phyloP scores from a whole-genome alignment of 2,888 invertebrate genomes.

The Caenorhabditis wallacei region DNA sequence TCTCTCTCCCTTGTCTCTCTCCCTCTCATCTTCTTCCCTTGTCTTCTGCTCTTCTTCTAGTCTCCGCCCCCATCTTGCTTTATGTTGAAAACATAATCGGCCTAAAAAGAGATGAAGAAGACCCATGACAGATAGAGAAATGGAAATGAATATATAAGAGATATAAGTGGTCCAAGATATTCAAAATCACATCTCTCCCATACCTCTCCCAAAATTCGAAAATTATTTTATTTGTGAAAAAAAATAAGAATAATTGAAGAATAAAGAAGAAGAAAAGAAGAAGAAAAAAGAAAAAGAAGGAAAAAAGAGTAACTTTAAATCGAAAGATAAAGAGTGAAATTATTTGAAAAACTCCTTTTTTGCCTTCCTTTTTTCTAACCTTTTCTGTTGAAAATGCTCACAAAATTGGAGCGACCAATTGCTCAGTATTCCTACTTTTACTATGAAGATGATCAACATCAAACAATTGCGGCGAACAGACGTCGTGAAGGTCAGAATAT shows the following conservation, averaged over 20 bases:
- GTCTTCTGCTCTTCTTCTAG: conserved; percentile 2
- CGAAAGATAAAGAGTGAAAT: conserved; percentile 29
- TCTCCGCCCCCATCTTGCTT: conserved; percentile 21
- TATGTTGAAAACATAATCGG: conserved; percentile 59
- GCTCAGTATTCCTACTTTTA: conserved; percentile 40
- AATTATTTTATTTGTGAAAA: background rate
- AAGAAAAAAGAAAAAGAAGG: conserved; percentile 4
- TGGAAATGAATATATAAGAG: conserved; percentile 26
- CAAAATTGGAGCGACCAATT: conserved; percentile 54
- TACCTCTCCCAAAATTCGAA: conserved; percentile 4
- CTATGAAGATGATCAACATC: conserved; percentile 7
- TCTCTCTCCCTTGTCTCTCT: background rate
- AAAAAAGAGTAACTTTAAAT: conserved; percentile 13
- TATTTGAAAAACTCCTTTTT: background rate
- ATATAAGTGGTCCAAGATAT: background rate
- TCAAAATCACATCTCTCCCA: background rate
- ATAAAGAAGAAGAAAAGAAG: conserved; percentile 6
- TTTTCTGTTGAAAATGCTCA: conserved; percentile 28
- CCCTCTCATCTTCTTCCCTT: background rate
- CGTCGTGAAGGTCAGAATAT: conserved; percentile 35
- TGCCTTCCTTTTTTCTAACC: too few species aligned
- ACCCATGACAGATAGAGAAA: conserved; percentile 38
- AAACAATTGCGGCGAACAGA: conserved; percentile 41
- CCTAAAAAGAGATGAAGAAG: conserved; percentile 39
- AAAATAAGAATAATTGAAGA: conserved; percentile 6